A percentile compares a stretch with the other conserved stretches of the same genome.
phyloP scores from a whole-genome alignment of 2,888 invertebrate genomes.

The Chaetogeoica ovagalla region DNA sequence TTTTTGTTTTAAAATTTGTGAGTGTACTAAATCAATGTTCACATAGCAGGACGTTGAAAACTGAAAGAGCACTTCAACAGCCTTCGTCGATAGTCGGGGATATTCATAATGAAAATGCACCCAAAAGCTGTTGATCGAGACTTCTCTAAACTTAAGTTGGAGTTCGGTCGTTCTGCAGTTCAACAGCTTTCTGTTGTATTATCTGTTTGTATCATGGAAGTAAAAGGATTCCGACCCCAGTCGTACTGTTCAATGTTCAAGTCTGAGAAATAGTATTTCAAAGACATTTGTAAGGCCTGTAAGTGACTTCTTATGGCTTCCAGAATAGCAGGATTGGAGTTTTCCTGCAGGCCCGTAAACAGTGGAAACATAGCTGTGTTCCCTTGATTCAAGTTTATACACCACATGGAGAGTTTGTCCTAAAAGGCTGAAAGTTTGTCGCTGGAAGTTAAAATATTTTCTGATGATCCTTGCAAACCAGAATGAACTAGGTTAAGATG shows the following conservation, averaged over 20 bases:
- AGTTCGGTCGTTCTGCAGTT: conserved; percentile 3
- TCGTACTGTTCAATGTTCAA: conserved; percentile 11
- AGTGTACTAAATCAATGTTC: not conserved
- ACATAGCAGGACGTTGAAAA: conserved; percentile 6
- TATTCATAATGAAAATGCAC: no score
- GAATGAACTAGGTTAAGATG: no score
- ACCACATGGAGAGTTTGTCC: not conserved
- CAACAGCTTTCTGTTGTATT: conserved; percentile 7
- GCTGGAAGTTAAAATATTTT: no score
- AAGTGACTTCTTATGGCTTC: conserved; percentile 5
- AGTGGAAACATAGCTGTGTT: conserved; percentile 10
- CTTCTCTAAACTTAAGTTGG: not conserved
- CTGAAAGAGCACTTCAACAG: conserved; percentile 4
- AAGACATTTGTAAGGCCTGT: not conserved
- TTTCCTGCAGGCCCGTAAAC: not conserved
- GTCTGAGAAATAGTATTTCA: conserved; percentile 2
- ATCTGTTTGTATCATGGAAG: conserved; percentile 4
- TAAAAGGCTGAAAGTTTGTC: not conserved
- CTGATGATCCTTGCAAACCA: no score
- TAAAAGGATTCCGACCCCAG: not conserved
- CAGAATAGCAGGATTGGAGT: not conserved
- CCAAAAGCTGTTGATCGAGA: not conserved
- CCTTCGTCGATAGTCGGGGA: not conserved
- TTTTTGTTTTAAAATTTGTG: not conserved
- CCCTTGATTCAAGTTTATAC: conserved; percentile 8